Conservation (phyloP, 2,797 vertebrate genomes). For the Varecia variegata region DNA sequence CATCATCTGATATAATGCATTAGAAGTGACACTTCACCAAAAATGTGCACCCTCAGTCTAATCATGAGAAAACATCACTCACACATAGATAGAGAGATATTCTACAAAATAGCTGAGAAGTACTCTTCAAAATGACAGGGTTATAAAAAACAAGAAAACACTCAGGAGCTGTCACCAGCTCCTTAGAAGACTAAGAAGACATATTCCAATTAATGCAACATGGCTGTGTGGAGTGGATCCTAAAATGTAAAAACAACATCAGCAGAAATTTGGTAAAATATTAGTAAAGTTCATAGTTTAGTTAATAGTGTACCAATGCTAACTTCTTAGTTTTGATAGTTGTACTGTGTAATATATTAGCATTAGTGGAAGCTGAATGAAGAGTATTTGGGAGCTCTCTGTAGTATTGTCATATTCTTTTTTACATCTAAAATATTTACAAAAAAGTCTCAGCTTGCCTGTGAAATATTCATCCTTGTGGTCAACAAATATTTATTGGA, state of each 20-base stretch:
- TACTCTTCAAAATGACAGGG: background rate
- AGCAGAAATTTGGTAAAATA: background rate
- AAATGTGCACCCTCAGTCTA: background rate
- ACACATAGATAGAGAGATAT: background rate
- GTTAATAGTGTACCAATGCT: background rate
- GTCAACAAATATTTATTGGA: background rate
- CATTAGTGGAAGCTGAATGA: background rate
- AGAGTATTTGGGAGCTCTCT: background rate
- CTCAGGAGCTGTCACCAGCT: background rate
- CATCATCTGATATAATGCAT: background rate
- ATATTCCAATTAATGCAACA: background rate
- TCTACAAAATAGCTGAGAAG: background rate
- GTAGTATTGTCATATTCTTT: background rate
- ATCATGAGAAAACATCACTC: background rate
- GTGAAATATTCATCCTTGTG: background rate
- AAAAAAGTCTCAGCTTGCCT: background rate
- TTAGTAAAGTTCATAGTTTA: background rate
- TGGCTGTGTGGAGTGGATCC: background rate
- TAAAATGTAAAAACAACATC: background rate
- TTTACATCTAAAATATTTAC: background rate
- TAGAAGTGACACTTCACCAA: background rate
- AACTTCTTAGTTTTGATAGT: background rate
- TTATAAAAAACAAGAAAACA: background rate
- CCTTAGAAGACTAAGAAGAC: background rate
- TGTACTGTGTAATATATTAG: background rate